Conservation (phyloP, 2,888 invertebrate genomes). For the Rugalucina vietnamica region DNA sequence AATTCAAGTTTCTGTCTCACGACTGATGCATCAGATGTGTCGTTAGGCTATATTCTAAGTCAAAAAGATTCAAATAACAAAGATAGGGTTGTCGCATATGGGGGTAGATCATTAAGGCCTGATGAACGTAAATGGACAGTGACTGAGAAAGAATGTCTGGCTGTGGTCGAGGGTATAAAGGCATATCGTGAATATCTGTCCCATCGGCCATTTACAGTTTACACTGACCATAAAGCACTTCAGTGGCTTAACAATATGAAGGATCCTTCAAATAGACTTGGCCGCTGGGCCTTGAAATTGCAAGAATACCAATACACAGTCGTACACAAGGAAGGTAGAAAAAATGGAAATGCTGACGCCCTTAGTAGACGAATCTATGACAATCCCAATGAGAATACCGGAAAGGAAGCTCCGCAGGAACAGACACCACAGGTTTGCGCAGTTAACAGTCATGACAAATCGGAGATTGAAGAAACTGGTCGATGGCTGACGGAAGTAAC, state of each 20-base stretch:
- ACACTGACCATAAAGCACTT: constrained; percentile 30
- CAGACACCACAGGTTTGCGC: too few species aligned
- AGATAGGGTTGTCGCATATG: constrained; percentile 24
- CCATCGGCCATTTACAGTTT: constrained; percentile 24
- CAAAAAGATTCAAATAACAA: constrained; percentile 15
- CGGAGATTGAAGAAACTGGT: not conserved
- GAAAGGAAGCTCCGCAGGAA: too few species aligned
- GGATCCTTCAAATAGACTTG: constrained; percentile 44
- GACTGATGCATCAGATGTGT: constrained; percentile 34
- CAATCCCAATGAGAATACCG: too few species aligned
- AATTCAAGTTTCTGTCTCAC: constrained; percentile 23
- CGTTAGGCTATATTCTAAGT: constrained; percentile 36
- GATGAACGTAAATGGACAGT: constrained; percentile 31
- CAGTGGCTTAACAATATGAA: constrained; percentile 33
- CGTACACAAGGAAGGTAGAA: constrained; percentile 19
- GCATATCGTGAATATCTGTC: constrained; percentile 36
- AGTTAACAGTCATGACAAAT: too few species aligned
- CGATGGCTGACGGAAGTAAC: not conserved
- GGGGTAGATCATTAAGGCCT: constrained; percentile 23
- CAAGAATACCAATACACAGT: constrained; percentile 52
- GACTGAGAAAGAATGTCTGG: constrained; percentile 39
- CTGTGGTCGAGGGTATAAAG: constrained; percentile 33
- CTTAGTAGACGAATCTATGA: constrained; percentile 12
- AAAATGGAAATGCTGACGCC: constrained; percentile 29
- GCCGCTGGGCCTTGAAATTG: constrained; percentile 51